Evolutionary conservation across 2,113 vertebrate species (phyloP).

Genomic region (Otocyon megalotis): DNA sequence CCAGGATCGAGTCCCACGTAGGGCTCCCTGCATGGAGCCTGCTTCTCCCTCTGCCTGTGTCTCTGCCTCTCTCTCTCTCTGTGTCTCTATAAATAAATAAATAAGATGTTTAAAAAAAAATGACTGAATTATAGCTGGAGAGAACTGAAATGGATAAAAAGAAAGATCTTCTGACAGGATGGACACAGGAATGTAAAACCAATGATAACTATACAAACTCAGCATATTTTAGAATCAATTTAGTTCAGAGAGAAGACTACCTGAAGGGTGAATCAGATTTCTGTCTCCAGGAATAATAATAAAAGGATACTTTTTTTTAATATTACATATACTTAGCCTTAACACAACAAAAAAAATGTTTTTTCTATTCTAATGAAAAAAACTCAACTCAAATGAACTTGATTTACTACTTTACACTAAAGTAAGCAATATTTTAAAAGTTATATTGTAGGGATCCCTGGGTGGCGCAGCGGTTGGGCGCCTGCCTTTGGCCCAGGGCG

Average conservation of each 20-base stretch:
- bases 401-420: not conserved
- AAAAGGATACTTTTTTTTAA: not conserved
- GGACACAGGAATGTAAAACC: not conserved
- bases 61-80: too few relatives aligned
- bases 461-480: too few relatives aligned
- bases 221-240: not conserved
- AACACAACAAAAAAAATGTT: not conserved
- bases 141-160: not conserved
- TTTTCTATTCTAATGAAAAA: not conserved
- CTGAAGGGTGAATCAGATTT: not conserved
- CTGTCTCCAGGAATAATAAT: not conserved
- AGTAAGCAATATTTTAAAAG: not conserved
- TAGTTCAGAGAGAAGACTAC: not conserved
- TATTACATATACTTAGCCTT: not conserved
- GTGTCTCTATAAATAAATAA: too few relatives aligned
- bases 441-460: not conserved
- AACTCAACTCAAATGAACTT: not conserved
- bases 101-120: not conserved
- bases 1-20: too few relatives aligned
- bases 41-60: too few relatives aligned
- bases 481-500: too few relatives aligned
- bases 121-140: not conserved
- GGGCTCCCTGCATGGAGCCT: too few relatives aligned
- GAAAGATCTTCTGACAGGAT: not conserved
- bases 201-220: constrained; percentile 15